Conservation (phyloP, 2,888 invertebrate genomes). For the Hydrotaea diabolus region DNA sequence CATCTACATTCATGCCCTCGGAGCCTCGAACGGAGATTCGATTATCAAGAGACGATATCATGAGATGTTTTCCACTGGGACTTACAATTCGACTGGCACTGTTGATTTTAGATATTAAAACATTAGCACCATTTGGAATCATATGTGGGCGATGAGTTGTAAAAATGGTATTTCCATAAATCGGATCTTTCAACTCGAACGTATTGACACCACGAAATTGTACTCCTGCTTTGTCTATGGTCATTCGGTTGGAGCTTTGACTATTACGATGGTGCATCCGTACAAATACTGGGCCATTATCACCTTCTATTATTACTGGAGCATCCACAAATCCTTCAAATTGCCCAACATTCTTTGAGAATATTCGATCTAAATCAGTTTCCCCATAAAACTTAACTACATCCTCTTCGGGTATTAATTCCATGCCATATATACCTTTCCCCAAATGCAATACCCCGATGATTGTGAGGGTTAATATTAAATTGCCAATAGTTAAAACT, state of each 20-base stretch:
- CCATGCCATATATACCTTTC: conserved; percentile 92
- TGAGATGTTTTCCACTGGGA: conserved; percentile 86
- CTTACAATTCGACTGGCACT: conserved; percentile 88
- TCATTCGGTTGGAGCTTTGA: conserved; percentile 80
- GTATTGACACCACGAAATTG: conserved; percentile 86
- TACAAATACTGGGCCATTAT: conserved; percentile 75
- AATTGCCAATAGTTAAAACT: conserved; percentile 89
- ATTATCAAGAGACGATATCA: conserved; percentile 85
- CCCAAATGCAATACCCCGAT: conserved; percentile 90
- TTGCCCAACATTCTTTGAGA: conserved; percentile 85
- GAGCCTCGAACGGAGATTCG: conserved; percentile 87
- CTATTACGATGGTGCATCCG: conserved; percentile 80
- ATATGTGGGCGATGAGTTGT: conserved; percentile 88
- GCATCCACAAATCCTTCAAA: conserved; percentile 83
- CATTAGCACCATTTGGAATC: conserved; percentile 86
- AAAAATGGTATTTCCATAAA: conserved; percentile 85
- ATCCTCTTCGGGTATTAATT: conserved; percentile 88
- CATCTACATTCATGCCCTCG: conserved; percentile 89
- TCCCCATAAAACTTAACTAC: conserved; percentile 90
- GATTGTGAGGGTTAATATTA: conserved; percentile 90
- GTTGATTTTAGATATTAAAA: conserved; percentile 85
- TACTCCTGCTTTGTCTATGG: conserved; percentile 86
- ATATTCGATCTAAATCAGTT: conserved; percentile 89
- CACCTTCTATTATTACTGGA: conserved; percentile 82
- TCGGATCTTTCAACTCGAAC: conserved; percentile 86